Percentiles rank a stretch among this genome's conserved stretches.
These are phyloP conservation scores for Drosophila nigromelanica DNA, from an alignment of 1,140 invertebrate genomes.

Conservation along the genomic window DNA sequence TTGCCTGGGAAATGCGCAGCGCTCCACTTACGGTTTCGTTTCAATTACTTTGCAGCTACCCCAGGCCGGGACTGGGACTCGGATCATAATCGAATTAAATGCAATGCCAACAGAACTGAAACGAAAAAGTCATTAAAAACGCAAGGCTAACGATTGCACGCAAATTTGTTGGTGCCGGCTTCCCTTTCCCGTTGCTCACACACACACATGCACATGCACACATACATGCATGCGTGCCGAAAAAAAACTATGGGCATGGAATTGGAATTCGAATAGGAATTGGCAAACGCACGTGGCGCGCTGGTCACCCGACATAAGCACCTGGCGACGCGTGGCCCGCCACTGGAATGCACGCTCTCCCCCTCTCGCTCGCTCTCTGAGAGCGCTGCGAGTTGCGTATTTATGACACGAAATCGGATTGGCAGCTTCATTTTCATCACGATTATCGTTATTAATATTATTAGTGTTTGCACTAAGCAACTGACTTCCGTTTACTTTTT, in stretches of 20 bases:
- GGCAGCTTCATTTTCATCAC: constrained; percentile 50
- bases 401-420: constrained; percentile 71
- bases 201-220: constrained; percentile 7
- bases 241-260: constrained; percentile 61
- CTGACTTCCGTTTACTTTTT: constrained; percentile 35
- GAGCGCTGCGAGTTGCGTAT: constrained; percentile 41
- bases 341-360: constrained; percentile 16
- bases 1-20: constrained; percentile 46
- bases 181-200: constrained; percentile 6
- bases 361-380: neutral
- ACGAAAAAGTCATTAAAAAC: constrained; percentile 80
- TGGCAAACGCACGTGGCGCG: constrained; percentile 70
- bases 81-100: constrained; percentile 82
- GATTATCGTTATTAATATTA: constrained; percentile 80
- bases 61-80: neutral
- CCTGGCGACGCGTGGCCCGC: constrained; percentile 67
- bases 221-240: constrained; percentile 29
- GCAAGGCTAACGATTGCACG: constrained; percentile 72
- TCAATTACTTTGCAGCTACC: constrained; percentile 68
- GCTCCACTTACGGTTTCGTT: constrained; percentile 61
- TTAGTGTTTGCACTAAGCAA: constrained; percentile 63
- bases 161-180: constrained; percentile 73
- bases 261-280: constrained; percentile 27
- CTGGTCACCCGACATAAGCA: constrained; percentile 83
- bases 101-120: constrained; percentile 47